Evolutionary conservation across 2,888 invertebrate species (phyloP).

Genomic region (Drosophila robusta): DNA sequence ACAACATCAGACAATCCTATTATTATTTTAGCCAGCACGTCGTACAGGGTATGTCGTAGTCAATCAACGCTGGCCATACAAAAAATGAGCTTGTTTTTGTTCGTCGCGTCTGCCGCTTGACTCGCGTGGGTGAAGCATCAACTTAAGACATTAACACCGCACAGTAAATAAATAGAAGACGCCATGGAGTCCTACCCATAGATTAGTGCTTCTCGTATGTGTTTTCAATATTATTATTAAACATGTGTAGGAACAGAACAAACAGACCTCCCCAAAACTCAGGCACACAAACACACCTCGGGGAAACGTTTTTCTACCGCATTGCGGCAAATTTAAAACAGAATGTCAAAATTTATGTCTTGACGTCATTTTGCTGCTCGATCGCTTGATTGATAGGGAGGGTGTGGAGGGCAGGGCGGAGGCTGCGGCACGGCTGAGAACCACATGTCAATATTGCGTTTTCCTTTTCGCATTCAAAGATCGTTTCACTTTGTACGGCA

Average conservation of each 20-base stretch:
- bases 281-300: constrained; percentile 8
- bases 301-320: constrained; percentile 42
- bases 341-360: constrained; percentile 76
- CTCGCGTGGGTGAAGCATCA: constrained; percentile 67
- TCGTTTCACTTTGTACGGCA: constrained; percentile 36
- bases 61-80: neutral
- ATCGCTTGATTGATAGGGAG: constrained; percentile 17
- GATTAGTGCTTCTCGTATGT: constrained; percentile 65
- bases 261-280: constrained; percentile 39
- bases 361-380: constrained; percentile 70
- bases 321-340: constrained; percentile 55
- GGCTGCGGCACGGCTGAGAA: constrained; percentile 10
- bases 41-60: constrained; percentile 25
- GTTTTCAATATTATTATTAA: constrained; percentile 67
- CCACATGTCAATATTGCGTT: constrained; percentile 79
- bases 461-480: constrained; percentile 52
- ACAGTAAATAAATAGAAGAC: constrained; percentile 54
- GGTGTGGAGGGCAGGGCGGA: neutral
- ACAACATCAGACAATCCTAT: no score
- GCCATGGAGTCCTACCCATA: constrained; percentile 50
- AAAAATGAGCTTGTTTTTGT: constrained; percentile 16
- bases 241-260: constrained; percentile 10
- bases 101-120: constrained; percentile 54
- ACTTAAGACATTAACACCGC: constrained; percentile 52
- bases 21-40: no score